Conservation (phyloP, 2,888 invertebrate genomes). For the Halocaridina rubra region DNA sequence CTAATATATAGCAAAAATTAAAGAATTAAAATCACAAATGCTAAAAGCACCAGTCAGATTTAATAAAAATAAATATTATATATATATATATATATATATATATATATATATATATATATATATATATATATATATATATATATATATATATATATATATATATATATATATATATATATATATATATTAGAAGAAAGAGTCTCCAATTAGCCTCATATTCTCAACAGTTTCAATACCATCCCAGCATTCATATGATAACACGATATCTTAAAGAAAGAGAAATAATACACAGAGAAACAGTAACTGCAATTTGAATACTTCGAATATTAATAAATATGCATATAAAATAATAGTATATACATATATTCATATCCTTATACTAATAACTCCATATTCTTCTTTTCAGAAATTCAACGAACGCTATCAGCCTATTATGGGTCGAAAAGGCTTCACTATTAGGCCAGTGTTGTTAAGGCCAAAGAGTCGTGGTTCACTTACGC, state of each 20-base stretch:
- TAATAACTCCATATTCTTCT: not conserved
- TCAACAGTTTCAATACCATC: no score
- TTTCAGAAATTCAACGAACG: conserved; percentile 19
- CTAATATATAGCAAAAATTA: no score
- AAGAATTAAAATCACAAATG: no score
- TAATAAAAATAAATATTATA: no score
- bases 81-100: not conserved
- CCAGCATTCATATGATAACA: no score
- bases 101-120: not conserved
- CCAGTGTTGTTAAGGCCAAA: conserved; percentile 78
- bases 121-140: not conserved
- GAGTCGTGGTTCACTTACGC: conserved; percentile 72
- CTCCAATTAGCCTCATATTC: no score
- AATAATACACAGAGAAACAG: no score
- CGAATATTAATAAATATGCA: not conserved
- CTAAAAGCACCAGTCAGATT: no score
- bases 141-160: not conserved
- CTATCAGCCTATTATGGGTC: not conserved
- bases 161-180: not conserved
- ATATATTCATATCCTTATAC: no score
- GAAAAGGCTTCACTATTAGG: conserved; percentile 75
- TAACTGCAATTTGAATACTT: not conserved
- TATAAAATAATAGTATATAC: no score
- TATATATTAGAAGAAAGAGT: no score
- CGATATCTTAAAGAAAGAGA: no score